A percentile compares a stretch with the other conserved stretches of the same genome.
Conservation (phyloP, 2,113 vertebrate species). For the Entomyzon cyanotis region DNA sequence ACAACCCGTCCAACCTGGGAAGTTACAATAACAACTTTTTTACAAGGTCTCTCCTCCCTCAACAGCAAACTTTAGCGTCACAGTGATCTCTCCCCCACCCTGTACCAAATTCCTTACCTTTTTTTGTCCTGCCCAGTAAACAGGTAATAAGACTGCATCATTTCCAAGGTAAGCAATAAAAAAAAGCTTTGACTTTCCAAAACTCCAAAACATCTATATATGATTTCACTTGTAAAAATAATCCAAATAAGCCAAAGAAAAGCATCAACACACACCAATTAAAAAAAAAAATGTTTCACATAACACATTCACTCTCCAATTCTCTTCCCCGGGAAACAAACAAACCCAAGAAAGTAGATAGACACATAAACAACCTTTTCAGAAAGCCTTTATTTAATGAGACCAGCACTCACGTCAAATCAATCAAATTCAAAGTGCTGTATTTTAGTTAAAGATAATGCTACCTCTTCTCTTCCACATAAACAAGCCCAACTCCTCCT, state of each 20-base stretch:
- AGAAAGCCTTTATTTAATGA: neutral
- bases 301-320: neutral
- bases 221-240: neutral
- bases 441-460: neutral
- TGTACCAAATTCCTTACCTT: neutral
- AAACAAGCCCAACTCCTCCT: neutral
- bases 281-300: neutral
- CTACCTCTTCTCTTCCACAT: rapidly evolving
- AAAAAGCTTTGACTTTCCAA: neutral
- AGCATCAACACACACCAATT: rapidly evolving
- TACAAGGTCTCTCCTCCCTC: neutral
- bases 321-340: neutral
- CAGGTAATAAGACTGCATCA: neutral
- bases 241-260: neutral
- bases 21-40: neutral
- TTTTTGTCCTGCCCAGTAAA: neutral
- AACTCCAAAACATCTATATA: neutral
- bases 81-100: neutral
- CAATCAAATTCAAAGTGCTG: neutral
- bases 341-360: neutral
- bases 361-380: neutral
- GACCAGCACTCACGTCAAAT: neutral
- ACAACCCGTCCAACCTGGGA: rapidly evolving
- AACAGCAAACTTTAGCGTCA: neutral
- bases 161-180: neutral